These are phyloP conservation scores for Chloroceryle amazona DNA, from an alignment of 2,797 vertebrate genomes.

Conservation along the genomic window DNA sequence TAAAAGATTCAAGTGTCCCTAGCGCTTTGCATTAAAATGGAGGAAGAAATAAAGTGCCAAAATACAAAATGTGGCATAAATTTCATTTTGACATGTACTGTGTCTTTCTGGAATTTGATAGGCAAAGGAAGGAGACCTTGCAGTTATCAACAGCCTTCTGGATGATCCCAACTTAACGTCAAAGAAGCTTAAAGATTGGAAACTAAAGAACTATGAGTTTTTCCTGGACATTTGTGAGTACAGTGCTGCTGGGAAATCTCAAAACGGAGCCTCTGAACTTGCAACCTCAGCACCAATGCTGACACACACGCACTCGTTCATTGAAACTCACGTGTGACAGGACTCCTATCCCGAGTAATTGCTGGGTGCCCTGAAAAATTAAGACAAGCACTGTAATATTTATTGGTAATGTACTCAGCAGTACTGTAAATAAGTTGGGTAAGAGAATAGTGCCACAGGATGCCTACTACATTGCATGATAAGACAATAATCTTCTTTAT, in stretches of 20 bases:
- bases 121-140: conserved; percentile 90
- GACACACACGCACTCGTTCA: conserved; percentile 92
- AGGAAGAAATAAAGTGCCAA: background rate
- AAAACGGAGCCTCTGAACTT: conserved; percentile 87
- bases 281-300: conserved; percentile 85
- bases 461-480: conserved; percentile 92
- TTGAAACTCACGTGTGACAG: conserved; percentile 90
- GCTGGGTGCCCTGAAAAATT: conserved; percentile 52
- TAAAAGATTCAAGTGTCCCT: background rate
- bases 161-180: conserved; percentile 88
- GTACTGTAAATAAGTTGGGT: conserved; percentile 89
- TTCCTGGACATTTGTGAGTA: conserved; percentile 92
- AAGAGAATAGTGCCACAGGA: conserved; percentile 89
- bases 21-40: background rate
- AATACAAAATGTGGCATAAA: background rate
- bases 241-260: conserved; percentile 81
- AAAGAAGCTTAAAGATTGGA: conserved; percentile 92
- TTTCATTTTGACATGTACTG: background rate
- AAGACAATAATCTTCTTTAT: conserved; percentile 85
- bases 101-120: conserved; percentile 69
- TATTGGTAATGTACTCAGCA: conserved; percentile 86
- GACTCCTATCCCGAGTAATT: background rate
- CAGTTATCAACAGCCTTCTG: conserved; percentile 86
- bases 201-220: conserved; percentile 91
- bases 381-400: conserved; percentile 85